Evolutionary conservation across 1,140 invertebrate genomes (phyloP).

Genomic region (Monomorium pharaonis): DNA sequence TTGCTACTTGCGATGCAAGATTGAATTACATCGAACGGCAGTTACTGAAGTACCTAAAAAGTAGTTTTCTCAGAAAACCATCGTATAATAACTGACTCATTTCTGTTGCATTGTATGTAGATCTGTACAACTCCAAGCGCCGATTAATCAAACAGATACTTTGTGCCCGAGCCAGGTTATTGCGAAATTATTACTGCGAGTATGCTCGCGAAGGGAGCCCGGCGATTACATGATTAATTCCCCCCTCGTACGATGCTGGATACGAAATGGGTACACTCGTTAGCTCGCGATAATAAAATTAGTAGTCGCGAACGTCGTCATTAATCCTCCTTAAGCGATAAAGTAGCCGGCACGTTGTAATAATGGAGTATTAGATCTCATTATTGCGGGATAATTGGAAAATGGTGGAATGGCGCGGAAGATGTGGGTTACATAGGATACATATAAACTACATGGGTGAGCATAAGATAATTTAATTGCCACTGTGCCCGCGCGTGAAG

Average conservation of each 20-base stretch:
- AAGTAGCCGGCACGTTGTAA: slow-evolving; percentile 55
- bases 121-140: not conserved
- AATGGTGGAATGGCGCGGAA: slow-evolving; percentile 48
- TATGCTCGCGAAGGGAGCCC: not conserved
- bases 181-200: slow-evolving; percentile 28
- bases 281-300: slow-evolving; percentile 56
- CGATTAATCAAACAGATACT: slow-evolving; percentile 10
- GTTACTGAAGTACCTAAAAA: not conserved
- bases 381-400: slow-evolving; percentile 59
- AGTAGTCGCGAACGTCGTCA: slow-evolving; percentile 40
- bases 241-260: slow-evolving; percentile 1
- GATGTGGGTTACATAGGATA: slow-evolving; percentile 52
- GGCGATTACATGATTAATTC: slow-evolving; percentile 44
- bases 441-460: slow-evolving; percentile 41
- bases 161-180: slow-evolving; percentile 17
- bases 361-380: slow-evolving; percentile 55
- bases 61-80: slow-evolving; percentile 23
- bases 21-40: not conserved
- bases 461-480: slow-evolving; percentile 48
- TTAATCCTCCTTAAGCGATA: slow-evolving; percentile 58
- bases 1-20: slow-evolving; percentile 1
- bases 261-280: slow-evolving; percentile 31
- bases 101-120: not conserved
- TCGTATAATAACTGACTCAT: slow-evolving; percentile 8
- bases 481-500: not conserved